Base-by-base conservation (phyloP, 2,113 vertebrate species). In the Galeopterus variegatus region DNA sequence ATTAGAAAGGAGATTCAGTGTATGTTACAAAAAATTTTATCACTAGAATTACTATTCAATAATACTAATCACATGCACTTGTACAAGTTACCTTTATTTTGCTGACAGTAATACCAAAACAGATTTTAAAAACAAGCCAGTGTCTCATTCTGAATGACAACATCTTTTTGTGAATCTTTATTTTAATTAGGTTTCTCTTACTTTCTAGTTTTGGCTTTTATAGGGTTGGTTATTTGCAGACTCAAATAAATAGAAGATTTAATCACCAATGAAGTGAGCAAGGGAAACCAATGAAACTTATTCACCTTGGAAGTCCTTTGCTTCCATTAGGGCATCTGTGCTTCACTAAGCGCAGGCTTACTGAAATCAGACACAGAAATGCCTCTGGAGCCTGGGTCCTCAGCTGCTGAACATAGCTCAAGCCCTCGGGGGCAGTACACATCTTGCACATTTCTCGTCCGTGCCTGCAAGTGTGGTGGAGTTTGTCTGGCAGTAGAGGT, bases 401-500 rank as follows among this genome's bases (percentile, higher is more conserved):
- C 8, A 1, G 45, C 31, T 33, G 28, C 58, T 10, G 85, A 17
- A 1, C 33, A 24, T 26, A 1, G 31, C 1, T 9, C 8, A 18
- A 24, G 58, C 95, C 95, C 86, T 24, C 5, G 0, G 80, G 96
- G 92, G 91, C 13, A 17, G 26, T 0, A 11, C 8, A 2, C 0
- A 15, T 93, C 96, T 96, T 54, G 90, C 95, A 96, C 92, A 24
- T 93, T 82, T 72, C 79, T 92, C 70, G 19, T 33, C 83, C 5
- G 6, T 4, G 18, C 95, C 91, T 85, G 36, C 1, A 0, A 90
- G 82, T 58, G 54, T 88, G 92, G 93, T 31, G 83, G 94, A 79
- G 70, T 92, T 91, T 92, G 95, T 97, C 95, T 97, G 95, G 94
- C 95, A 95, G 96, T 62, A 62, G 87, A 97, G 90, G 97, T 97